phyloP scores from a whole-genome alignment of 2,888 invertebrate species.

The Mactromeris polynyma region DNA sequence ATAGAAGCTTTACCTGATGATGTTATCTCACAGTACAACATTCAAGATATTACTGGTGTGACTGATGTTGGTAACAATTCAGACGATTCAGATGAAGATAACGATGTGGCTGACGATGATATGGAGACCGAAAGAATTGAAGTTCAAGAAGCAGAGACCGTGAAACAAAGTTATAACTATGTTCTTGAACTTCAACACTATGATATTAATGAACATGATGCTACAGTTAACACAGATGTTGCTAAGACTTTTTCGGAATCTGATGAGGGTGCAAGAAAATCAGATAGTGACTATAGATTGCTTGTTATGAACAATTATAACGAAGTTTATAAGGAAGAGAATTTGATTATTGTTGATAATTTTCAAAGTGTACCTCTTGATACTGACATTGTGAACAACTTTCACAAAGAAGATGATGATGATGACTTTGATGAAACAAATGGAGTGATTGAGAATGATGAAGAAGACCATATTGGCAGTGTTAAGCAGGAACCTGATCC shows the following conservation, averaged over 20 bases:
- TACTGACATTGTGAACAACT: no score
- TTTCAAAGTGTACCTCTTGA: not conserved
- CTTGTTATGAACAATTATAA: not conserved
- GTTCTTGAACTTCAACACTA: not conserved
- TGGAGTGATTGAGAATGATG: no score
- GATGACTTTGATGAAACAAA: no score
- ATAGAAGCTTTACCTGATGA: not conserved
- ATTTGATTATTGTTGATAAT: not conserved
- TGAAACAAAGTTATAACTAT: not conserved
- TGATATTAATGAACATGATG: not conserved
- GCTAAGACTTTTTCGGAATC: not conserved
- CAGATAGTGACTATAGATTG: not conserved
- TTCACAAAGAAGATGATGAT: no score
- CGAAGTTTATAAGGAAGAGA: not conserved
- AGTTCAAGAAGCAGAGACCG: not conserved
- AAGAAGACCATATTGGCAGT: no score
- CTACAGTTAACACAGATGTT: not conserved
- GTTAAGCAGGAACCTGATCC: no score
- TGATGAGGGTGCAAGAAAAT: not conserved
- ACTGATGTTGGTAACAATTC: not conserved
- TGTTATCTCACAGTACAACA: not conserved
- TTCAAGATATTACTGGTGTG: not conserved
- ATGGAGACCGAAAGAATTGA: not conserved
- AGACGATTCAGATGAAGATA: not conserved
- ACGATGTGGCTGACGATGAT: not conserved